Conservation (phyloP, 2,888 invertebrate genomes). For the Ophion ventricosus region DNA sequence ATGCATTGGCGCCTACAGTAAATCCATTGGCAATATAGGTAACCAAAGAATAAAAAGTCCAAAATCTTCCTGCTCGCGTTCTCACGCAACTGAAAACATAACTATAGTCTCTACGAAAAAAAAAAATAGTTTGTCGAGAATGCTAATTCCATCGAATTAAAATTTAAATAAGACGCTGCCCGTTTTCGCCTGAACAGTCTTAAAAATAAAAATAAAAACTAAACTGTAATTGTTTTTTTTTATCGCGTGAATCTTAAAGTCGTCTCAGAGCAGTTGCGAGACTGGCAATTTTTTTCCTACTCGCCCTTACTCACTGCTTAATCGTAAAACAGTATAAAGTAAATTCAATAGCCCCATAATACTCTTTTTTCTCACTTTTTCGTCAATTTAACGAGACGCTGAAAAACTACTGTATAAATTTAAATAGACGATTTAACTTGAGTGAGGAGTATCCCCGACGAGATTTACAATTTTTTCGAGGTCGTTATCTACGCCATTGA, state of each 20-base stretch:
- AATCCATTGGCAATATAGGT: slow-evolving; percentile 63
- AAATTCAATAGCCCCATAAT: background rate
- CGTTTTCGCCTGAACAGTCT: no score
- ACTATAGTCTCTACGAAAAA: background rate
- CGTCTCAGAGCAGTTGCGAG: no score
- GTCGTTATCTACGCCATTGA: slow-evolving; percentile 54
- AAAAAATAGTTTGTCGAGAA: background rate
- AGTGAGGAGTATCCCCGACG: background rate
- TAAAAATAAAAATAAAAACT: no score
- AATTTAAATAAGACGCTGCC: background rate
- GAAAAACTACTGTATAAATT: background rate
- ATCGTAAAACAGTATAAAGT: no score
- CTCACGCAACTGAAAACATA: background rate
- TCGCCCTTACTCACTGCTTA: no score
- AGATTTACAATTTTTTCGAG: slow-evolving; percentile 2
- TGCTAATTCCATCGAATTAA: background rate
- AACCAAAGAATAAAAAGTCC: background rate
- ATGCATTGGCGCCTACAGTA: slow-evolving; percentile 70
- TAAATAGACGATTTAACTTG: background rate
- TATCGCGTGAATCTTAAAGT: background rate
- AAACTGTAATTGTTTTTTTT: background rate
- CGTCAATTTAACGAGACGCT: background rate
- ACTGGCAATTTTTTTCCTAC: no score
- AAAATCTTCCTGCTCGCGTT: background rate
- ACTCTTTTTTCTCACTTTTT: background rate